Evolutionary conservation across 2,797 vertebrate genomes (phyloP).

Genomic region (Pygocentrus nattereri): DNA sequence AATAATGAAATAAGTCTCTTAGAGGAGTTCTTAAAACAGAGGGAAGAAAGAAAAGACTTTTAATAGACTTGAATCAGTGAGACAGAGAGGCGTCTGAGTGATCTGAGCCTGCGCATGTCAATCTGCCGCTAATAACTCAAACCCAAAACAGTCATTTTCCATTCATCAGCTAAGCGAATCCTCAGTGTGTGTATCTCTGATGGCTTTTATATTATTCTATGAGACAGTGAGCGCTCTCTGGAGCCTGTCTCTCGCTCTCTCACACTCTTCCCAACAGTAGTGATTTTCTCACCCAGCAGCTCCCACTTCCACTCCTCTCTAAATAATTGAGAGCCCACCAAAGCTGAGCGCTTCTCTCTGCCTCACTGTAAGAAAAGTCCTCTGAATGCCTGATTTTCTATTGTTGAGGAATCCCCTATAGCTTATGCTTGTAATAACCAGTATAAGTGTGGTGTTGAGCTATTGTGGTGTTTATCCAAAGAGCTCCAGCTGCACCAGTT

Average conservation of each 20-base stretch:
- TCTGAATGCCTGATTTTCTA: constrained; percentile 52
- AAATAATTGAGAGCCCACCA: constrained; percentile 73
- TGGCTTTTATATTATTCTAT: constrained; percentile 63
- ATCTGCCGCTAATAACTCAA: constrained; percentile 41
- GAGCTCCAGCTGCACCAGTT: constrained; percentile 57
- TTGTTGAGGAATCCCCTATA: constrained; percentile 23
- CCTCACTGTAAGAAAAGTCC: constrained; percentile 59
- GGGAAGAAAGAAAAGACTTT: constrained; percentile 33
- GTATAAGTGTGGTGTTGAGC: constrained; percentile 58
- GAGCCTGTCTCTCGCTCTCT: constrained; percentile 52
- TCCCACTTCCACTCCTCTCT: constrained; percentile 65
- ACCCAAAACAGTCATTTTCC: constrained; percentile 62
- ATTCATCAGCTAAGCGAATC: constrained; percentile 56
- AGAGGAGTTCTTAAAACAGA: constrained; percentile 40
- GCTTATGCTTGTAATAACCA: constrained; percentile 59
- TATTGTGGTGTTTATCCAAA: constrained; percentile 63
- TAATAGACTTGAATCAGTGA: constrained; percentile 29
- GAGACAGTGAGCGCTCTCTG: constrained; percentile 67
- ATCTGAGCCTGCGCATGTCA: constrained; percentile 37
- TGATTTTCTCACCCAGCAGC: constrained; percentile 66
- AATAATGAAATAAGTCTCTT: constrained; percentile 42
- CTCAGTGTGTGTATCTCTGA: constrained; percentile 50
- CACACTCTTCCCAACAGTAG: constrained; percentile 61
- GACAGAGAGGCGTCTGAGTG: constrained; percentile 5
- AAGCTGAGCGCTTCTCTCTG: constrained; percentile 64